Evolutionary conservation across 2,113 vertebrate species (phyloP), one percentile per base, ranked within the genome.

Genomic region (Mirounga angustirostris): DNA sequence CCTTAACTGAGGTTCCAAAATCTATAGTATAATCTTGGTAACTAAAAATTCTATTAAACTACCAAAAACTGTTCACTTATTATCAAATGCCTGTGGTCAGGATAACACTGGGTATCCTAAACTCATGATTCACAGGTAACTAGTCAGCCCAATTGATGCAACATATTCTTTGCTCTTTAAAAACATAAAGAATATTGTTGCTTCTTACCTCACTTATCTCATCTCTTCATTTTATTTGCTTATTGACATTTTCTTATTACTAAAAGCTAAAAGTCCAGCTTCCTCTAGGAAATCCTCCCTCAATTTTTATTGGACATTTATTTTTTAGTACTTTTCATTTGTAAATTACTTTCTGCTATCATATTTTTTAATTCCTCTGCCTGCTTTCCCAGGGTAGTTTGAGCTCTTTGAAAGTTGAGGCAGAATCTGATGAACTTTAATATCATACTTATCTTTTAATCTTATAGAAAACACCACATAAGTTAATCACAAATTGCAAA

Each of bases 31-130:
- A 90, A 79, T 78, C 46, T 54, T 78, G 4, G 21, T 28, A 88
- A 93, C 24, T 73, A 95, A 92, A 88, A 85, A 54, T 67, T 15
- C 5, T 56, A 93, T 24, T 71, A 50, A 79, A 50, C 69, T 94
- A 59, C 22, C 63, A 43, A 67, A 85, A 89, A 90, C 4, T 36
- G 28, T 43, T 61, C 18, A 65, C 15, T 18, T 43, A 93, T n/a
- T 71, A 78, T 18, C 19, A 40, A 81, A 54, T 43, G 33, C 13
- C 73, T 65, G 2, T 67, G 40, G n/a, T 58, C 58, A 63, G 43
- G 36, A 91, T 63, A 91, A 76, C 33, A 74, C 8, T 65, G 14
- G 58, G 4, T 63, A 88, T 63, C 10, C 82, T 78, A 24, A 89
- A 46, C 28, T 36, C 76, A 63, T 7, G 13, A 61, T 61, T 54